These are phyloP conservation scores for Microchrysa polita DNA, from an alignment of 2,888 invertebrate genomes.

Conservation along the genomic window DNA sequence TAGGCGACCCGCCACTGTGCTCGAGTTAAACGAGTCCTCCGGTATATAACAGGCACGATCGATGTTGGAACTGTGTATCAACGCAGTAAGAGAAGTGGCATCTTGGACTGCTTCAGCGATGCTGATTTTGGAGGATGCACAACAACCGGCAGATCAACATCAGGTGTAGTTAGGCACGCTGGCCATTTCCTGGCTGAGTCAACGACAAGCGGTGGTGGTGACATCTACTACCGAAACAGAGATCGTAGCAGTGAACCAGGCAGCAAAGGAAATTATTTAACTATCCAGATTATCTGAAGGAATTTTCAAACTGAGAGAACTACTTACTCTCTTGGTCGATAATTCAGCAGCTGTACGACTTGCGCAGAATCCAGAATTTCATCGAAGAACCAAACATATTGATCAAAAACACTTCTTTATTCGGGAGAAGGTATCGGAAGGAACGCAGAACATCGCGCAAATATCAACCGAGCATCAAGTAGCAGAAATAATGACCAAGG, in stretches of 20 bases:
- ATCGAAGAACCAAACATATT: conserved; percentile 56
- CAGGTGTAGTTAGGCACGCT: conserved; percentile 53
- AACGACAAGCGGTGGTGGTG: conserved; percentile 54
- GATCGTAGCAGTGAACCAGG: not conserved
- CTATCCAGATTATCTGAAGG: conserved; percentile 53
- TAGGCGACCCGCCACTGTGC: too few species aligned
- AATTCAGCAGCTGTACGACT: conserved; percentile 55
- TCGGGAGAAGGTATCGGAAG: conserved; percentile 52
- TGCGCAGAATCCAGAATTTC: conserved; percentile 56
- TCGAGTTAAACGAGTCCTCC: conserved; percentile 57
- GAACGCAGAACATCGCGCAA: not conserved
- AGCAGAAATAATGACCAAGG: conserved; percentile 55
- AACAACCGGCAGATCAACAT: conserved; percentile 55
- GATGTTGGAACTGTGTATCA: conserved; percentile 53
- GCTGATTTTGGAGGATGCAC: conserved; percentile 58
- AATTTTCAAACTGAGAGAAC: conserved; percentile 51
- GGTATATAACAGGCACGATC: conserved; percentile 54
- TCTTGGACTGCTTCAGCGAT: conserved; percentile 55
- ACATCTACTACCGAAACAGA: conserved; percentile 55
- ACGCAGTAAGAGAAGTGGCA: not conserved
- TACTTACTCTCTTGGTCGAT: conserved; percentile 43
- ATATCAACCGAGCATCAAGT: conserved; percentile 50
- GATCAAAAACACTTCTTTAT: conserved; percentile 55
- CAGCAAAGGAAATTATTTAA: conserved; percentile 44
- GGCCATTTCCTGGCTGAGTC: conserved; percentile 55